These are phyloP conservation scores for Callithrix jacchus DNA, from an alignment of 2,113 vertebrate genomes.

Conservation along the genomic window DNA sequence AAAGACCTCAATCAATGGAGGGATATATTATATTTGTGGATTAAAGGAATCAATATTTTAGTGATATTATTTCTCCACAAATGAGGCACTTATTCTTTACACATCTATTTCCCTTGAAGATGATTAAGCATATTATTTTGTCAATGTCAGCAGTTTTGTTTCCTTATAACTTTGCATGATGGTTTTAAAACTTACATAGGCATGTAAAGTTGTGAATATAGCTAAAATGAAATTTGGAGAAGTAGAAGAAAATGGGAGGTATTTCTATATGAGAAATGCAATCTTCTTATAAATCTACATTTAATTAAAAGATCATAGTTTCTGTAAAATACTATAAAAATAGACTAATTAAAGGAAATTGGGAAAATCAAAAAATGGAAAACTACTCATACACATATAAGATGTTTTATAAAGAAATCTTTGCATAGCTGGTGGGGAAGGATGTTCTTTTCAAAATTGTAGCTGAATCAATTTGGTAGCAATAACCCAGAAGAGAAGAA, in stretches of 20 bases:
- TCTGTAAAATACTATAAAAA: background rate
- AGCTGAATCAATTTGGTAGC: background rate
- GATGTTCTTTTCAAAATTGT: background rate
- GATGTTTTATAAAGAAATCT: background rate
- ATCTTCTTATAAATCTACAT: background rate
- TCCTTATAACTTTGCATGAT: background rate
- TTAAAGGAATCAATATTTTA: background rate
- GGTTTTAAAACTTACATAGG: background rate
- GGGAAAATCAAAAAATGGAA: background rate
- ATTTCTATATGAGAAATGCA: background rate
- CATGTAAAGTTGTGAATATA: background rate
- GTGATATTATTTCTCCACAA: background rate
- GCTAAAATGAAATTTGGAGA: background rate
- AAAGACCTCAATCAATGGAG: background rate
- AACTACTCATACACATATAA: background rate
- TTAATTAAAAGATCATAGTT: background rate
- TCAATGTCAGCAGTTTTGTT: background rate
- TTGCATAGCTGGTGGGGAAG: background rate
- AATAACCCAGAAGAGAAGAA: background rate
- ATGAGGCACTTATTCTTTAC: background rate
- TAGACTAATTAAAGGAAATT: background rate
- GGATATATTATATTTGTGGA: background rate
- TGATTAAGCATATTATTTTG: background rate
- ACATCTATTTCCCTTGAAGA: background rate
- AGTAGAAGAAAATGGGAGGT: background rate